Evolutionary conservation across 2,888 invertebrate genomes (phyloP).

Genomic region (Imbricaverruca yamaguchii): DNA sequence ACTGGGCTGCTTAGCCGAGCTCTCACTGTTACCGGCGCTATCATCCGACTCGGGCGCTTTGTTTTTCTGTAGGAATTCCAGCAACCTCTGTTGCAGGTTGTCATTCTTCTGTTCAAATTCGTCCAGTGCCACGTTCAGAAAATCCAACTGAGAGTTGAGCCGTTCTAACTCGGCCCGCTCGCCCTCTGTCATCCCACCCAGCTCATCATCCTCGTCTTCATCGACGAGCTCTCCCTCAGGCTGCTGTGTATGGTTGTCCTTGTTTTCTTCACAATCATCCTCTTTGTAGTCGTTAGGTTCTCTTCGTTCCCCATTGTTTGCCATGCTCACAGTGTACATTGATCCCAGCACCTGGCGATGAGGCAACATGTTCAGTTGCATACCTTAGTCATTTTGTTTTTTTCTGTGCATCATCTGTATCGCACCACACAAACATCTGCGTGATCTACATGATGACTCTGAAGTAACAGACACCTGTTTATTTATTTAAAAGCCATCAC

Average conservation of each 20-base stretch:
- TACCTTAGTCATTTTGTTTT: too few relatives aligned
- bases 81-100: conserved; percentile 2
- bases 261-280: background rate
- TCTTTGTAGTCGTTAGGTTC: background rate
- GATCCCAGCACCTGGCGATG: background rate
- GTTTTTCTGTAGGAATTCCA: background rate
- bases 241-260: background rate
- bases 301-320: too few relatives aligned
- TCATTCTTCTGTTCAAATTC: conserved; percentile 12
- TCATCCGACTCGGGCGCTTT: background rate
- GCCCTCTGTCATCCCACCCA: background rate
- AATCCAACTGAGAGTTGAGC: background rate
- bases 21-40: too few relatives aligned
- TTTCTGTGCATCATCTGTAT: too few relatives aligned
- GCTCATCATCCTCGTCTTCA: background rate
- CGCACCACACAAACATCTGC: too few relatives aligned
- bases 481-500: too few relatives aligned
- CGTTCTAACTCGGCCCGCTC: background rate
- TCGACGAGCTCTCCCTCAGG: background rate
- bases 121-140: background rate
- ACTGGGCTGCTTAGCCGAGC: too few relatives aligned
- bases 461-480: too few relatives aligned
- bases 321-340: background rate
- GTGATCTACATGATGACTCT: too few relatives aligned
- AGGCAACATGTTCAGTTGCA: background rate